Evolutionary conservation across 1,140 invertebrate genomes (phyloP), one percentile per base, ranked within the genome.

Genomic region (Drosophila ambigua): DNA sequence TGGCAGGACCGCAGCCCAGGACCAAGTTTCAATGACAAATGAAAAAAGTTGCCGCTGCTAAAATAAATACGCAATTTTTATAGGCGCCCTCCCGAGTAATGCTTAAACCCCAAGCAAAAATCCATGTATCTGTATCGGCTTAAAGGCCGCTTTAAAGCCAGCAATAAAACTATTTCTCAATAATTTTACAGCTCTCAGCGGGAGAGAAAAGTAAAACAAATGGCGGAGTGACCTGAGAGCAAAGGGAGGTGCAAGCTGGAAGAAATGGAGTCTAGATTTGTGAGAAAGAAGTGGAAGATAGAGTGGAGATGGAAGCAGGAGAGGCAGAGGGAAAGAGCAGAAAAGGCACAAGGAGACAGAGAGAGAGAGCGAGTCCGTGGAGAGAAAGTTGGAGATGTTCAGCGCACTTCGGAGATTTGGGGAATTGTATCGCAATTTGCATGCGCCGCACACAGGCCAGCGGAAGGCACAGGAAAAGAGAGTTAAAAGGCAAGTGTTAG

Each of bases 11-110:
- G 59, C 60, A 64, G 45, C 60, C 16, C 69, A 82, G 75, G 83
- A 87, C 83, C 75, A 87, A 87, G 79, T 87, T 87, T 87, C 79
- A 87, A 88, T 87, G 83, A 87, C 83, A 87, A 88, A 87, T 88
- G 83, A 88, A 88, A 88, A 87, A 87, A 87, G 83, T 87, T 87
- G 62, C 48, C 55, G 55, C 63, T 76, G 72, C 58, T 72, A 63
- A 79, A 87, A 87, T 87, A 87, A 87, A 87, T 88, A 88, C 72
- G 58, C 62, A 77, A 64, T 88, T 87, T 89, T 87, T 87, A 88
- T 83, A 83, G 83, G 68, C 79, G 48, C 61, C 45, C 46, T 43
- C n/a, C 20, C 61, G 48, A 58, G 41, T 61, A 78, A 75, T 69
- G 73, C 44, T 39, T 51, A 69, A 64, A 39, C 8, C 15, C 16